These are phyloP conservation scores for Orgyia antiqua DNA, from an alignment of 2,888 invertebrate species.

Conservation along the genomic window DNA sequence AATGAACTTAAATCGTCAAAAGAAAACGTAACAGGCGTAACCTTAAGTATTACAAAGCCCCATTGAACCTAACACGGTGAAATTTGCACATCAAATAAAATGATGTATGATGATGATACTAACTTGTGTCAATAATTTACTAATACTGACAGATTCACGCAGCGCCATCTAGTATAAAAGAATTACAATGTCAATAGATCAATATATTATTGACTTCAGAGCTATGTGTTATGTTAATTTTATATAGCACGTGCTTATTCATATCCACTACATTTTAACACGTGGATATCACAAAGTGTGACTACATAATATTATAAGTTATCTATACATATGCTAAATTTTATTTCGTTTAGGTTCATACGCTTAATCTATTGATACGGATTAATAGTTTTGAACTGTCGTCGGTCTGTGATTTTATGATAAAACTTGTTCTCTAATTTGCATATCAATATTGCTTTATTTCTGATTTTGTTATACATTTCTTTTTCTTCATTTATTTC, in stretches of 20 bases:
- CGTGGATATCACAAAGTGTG: slow-evolving; percentile 25
- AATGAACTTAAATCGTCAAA: no score
- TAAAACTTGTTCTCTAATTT: no score
- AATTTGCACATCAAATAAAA: slow-evolving; percentile 20
- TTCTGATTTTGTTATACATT: no score
- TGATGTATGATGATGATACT: slow-evolving; percentile 14
- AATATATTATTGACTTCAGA: slow-evolving; percentile 19
- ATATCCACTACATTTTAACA: slow-evolving; percentile 24
- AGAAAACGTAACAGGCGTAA: not conserved
- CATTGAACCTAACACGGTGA: slow-evolving; percentile 7
- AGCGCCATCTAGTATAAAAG: no score
- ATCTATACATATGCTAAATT: slow-evolving; percentile 68
- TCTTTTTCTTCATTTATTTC: no score
- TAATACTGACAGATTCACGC: no score
- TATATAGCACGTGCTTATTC: slow-evolving; percentile 29
- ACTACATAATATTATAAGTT: slow-evolving; percentile 42
- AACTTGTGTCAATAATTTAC: slow-evolving; percentile 20
- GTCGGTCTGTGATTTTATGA: no score
- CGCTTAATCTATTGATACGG: no score
- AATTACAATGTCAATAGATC: no score
- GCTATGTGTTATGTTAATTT: slow-evolving; percentile 46
- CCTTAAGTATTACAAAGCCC: slow-evolving; percentile 6
- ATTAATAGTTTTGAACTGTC: no score
- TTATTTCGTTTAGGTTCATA: slow-evolving; percentile 52
- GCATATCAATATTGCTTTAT: no score